phyloP scores from a whole-genome alignment of 2,797 vertebrate species.

The Arnoldichthys spilopterus region DNA sequence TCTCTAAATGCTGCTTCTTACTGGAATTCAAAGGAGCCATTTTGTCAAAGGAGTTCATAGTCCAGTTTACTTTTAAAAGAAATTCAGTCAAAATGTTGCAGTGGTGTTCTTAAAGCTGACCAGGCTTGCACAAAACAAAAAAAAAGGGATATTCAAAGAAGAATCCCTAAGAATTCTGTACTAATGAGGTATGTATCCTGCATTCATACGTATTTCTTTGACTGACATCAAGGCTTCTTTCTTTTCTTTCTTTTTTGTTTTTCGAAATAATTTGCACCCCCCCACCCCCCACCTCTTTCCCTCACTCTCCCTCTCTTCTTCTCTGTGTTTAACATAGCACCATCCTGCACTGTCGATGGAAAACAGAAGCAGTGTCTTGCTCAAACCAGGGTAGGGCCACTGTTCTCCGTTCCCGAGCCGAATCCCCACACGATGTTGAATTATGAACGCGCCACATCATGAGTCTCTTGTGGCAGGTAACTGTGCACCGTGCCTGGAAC shows the following conservation, averaged over 20 bases:
- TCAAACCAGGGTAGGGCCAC: conserved; percentile 92
- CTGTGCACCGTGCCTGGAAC: conserved; percentile 95
- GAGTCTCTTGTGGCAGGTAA: conserved; percentile 98
- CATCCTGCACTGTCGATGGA: conserved; percentile 85
- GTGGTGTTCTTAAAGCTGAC: conserved; percentile 58
- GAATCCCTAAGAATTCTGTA: conserved; percentile 60
- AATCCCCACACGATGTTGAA: conserved; percentile 92
- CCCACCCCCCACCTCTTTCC: conserved; percentile 49
- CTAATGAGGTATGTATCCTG: conserved; percentile 84
- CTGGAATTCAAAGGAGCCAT: conserved; percentile 86
- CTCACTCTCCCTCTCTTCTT: conserved; percentile 50
- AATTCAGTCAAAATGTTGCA: conserved; percentile 63
- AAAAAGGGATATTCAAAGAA: conserved; percentile 68
- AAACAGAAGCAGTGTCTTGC: conserved; percentile 86
- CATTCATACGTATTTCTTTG: conserved; percentile 61
- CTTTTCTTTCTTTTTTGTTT: conserved; percentile 51
- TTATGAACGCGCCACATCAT: conserved; percentile 99
- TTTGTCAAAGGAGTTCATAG: conserved; percentile 81
- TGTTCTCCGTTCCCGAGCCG: conserved; percentile 78
- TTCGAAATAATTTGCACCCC: conserved; percentile 51
- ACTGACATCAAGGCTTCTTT: conserved; percentile 36
- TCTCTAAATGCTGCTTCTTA: conserved; percentile 73
- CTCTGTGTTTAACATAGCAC: conserved; percentile 66
- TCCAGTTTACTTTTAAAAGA: conserved; percentile 76
- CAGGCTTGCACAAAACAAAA: conserved; percentile 68